Evolutionary conservation across 2,888 invertebrate species (phyloP).

Genomic region (Frankliniella fusca): DNA sequence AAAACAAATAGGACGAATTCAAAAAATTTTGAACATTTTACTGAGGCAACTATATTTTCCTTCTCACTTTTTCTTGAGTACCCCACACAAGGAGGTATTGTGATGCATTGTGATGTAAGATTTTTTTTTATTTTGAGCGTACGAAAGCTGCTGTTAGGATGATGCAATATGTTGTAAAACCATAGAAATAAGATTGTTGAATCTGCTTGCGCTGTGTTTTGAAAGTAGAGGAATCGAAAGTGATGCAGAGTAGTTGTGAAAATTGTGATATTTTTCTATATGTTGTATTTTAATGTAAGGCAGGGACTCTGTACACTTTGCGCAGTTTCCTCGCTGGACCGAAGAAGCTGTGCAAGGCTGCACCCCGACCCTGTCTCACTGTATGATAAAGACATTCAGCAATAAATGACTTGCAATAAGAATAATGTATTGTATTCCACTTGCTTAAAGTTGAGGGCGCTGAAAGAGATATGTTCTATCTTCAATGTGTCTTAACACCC

Average conservation of each 20-base stretch:
- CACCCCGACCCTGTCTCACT: not conserved
- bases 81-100: constrained; percentile 15
- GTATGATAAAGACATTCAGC: constrained; percentile 7
- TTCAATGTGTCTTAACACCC: no score
- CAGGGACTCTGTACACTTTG: not conserved
- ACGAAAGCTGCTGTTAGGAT: not conserved
- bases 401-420: not conserved
- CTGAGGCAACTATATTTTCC: not conserved
- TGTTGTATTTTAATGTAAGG: constrained; percentile 13
- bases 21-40: no score
- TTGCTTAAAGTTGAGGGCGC: no score
- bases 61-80: not conserved
- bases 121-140: not conserved
- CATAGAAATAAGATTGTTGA: not conserved
- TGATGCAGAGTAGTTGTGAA: constrained; percentile 1
- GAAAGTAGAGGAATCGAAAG: not conserved
- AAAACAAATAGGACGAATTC: no score
- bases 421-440: no score
- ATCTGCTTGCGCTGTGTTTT: not conserved
- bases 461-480: no score
- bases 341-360: not conserved
- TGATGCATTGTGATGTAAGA: constrained; percentile 19
- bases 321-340: not conserved
- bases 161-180: not conserved
- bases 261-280: constrained; percentile 25